Base-by-base conservation (phyloP, 1,140 invertebrate species). In the Bombus waltoni region DNA sequence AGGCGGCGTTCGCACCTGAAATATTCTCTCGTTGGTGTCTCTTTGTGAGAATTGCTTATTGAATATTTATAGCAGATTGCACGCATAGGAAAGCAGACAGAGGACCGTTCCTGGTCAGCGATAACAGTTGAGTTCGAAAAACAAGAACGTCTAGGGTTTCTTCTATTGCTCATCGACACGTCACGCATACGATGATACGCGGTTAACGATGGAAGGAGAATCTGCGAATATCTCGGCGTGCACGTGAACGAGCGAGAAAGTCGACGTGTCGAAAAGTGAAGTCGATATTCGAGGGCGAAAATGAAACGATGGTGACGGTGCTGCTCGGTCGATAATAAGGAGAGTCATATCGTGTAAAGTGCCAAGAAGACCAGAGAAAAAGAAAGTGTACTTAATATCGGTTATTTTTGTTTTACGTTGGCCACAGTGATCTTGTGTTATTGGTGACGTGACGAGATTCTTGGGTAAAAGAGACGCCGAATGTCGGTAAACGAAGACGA, bases 261-360 rank as follows among this genome's bases (percentile, higher is more conserved):
- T 53, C 2, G 38, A 47, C 32, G 57, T 35, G 32, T 62, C 76
- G 76, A 80, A 71, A 85, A 85, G 83, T 80, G 76, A 85, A 73
- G 44, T 44, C 28, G 73, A 77, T 83, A 47, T 80, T 65, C 32
- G 76, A 72, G 25, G 76, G 53, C 76, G 76, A 80, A 70, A 62
- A 71, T 53, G 65, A 84, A 79, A 84, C 35, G 81, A 79, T 71
- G 66, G 68, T 65, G 47, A 72, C 66, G 66, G 32, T 5, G 65
- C 6, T 80, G 47, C 76, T 85, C 77, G 28, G 68, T 79, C 76
- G 83, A 80, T 85, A 85, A 85, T 85, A 85, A 85, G 42, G 6
- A 80, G 83, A 47, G 77, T 80, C 6, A 1, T 35, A 38, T 47
- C 5, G 18, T 32, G 22, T 8, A n/a, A 47, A 72, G 65, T 78